These are phyloP conservation scores for Drosophila eohydei DNA, from an alignment of 2,888 invertebrate genomes.

Conservation along the genomic window DNA sequence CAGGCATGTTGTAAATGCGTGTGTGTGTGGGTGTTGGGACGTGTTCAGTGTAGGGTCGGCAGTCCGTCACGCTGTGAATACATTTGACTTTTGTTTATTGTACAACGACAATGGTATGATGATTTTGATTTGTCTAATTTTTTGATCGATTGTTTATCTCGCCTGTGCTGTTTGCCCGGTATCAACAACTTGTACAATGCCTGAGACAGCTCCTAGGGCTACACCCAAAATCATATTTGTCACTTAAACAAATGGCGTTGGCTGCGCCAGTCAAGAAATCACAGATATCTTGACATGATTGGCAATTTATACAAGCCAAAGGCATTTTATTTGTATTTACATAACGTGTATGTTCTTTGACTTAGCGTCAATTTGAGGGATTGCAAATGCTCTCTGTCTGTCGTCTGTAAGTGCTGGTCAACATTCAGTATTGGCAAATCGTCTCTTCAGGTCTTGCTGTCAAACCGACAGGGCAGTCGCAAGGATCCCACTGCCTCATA, in stretches of 20 bases:
- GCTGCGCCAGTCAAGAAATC: constrained; percentile 19
- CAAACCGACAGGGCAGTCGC: constrained; percentile 10
- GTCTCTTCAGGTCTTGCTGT: not conserved
- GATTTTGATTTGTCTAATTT: constrained; percentile 78
- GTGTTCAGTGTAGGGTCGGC: constrained; percentile 23
- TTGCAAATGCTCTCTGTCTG: not conserved
- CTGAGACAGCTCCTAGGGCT: not conserved
- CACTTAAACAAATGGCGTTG: constrained; percentile 37
- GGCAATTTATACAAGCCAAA: constrained; percentile 20
- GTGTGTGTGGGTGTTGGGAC: not conserved
- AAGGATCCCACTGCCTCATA: constrained; percentile 23
- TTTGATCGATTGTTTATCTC: constrained; percentile 75
- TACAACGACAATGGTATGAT: constrained; percentile 55
- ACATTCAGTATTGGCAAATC: constrained; percentile 15
- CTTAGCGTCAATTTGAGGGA: constrained; percentile 10
- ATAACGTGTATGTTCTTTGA: constrained; percentile 19
- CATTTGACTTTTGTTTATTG: constrained; percentile 76
- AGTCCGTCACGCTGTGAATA: constrained; percentile 65
- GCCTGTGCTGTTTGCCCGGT: constrained; percentile 27
- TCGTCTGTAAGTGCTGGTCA: constrained; percentile 12
- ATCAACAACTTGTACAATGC: constrained; percentile 30
- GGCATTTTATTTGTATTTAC: constrained; percentile 36
- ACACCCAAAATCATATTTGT: constrained; percentile 58
- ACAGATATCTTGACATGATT: constrained; percentile 49
- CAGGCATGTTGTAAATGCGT: constrained; percentile 20